Base-by-base conservation (phyloP, 2,113 vertebrate species). In the Turnix velox region DNA sequence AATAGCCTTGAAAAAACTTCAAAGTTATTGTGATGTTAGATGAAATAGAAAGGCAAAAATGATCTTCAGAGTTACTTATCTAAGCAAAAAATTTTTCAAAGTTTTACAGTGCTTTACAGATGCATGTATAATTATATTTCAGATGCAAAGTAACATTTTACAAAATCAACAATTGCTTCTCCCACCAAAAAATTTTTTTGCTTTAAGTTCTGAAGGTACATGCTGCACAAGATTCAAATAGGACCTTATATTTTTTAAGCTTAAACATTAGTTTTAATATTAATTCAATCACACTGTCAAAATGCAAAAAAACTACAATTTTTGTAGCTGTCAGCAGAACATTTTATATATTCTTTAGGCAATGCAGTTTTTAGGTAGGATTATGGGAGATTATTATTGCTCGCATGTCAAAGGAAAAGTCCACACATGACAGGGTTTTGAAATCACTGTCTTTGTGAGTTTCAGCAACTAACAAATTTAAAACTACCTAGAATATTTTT, bases 71-170 rank as follows among this genome's bases (percentile, higher is more conserved):
- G 19, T 94, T 67, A 90, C 15, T 89, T 75, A 78, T 93, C 55
- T 84, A 87, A 81, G 33, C 55, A 89, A 91, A 93, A 94, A 54
- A 31, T 82, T 5, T 74, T 42, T 27, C 18, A 68, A 95, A 93
- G 27, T 22, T 81, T 92, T 91, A 94, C 31, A 95, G 84, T 74
- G 40, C 45, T 88, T 97, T 24, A 91, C 28, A 87, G 46, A 82
- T 94, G 67, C 4, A 58, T 6, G n/a, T n/a, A 68, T 20, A 92
- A 52, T 82, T 61, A 51, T 90, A 95, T 88, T 93, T 71, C 40
- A 90, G 79, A 84, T 92, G 51, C 45, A 46, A 93, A 91, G 7
- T 14, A 92, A 54, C 13, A 66, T 84, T 77, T 90, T 69, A 91
- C 2, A 94, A 95, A 40, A 25, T n/a, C 58, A 72, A 40, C 7